Percentiles rank a stretch among this genome's conserved stretches.
Conservation (phyloP, 1,140 invertebrate species). For the Sitodiplosis mosellana region DNA sequence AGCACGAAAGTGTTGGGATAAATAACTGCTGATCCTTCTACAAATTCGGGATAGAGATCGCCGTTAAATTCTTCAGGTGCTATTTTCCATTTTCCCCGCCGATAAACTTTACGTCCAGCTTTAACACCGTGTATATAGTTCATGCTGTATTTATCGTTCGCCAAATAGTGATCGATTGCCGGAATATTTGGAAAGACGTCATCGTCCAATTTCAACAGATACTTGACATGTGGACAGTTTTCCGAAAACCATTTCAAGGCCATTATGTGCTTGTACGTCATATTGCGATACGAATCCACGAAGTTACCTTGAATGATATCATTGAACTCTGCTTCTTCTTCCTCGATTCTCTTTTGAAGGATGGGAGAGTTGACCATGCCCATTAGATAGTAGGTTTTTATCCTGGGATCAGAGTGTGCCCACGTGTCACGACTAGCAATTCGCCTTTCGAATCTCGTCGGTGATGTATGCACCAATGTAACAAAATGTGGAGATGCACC, state of each 20-base stretch:
- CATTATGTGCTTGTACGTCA: slow-evolving; percentile 77
- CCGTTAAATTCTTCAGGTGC: no score
- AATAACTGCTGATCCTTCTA: no score
- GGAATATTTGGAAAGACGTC: slow-evolving; percentile 59
- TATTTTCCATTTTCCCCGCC: no score
- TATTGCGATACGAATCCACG: slow-evolving; percentile 59
- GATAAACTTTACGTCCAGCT: no score
- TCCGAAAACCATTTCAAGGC: slow-evolving; percentile 59
- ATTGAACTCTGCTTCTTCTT: slow-evolving; percentile 37
- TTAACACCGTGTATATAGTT: no score
- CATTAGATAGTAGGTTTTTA: slow-evolving; percentile 46
- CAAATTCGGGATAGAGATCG: no score
- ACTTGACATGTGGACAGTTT: slow-evolving; percentile 46
- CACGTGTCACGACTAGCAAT: slow-evolving; percentile 45
- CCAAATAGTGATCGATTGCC: slow-evolving; percentile 41
- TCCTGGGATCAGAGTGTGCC: no score
- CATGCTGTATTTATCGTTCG: no score
- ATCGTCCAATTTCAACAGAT: slow-evolving; percentile 60
- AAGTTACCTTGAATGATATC: slow-evolving; percentile 70
- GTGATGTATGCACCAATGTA: slow-evolving; percentile 48
- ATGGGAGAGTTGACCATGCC: slow-evolving; percentile 29
- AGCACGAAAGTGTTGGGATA: no score
- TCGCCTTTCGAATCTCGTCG: slow-evolving; percentile 38
- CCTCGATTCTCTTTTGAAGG: slow-evolving; percentile 28
- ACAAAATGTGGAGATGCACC: slow-evolving; percentile 26